Conservation (phyloP, 2,113 vertebrate genomes). For the Pluvialis apricaria region DNA sequence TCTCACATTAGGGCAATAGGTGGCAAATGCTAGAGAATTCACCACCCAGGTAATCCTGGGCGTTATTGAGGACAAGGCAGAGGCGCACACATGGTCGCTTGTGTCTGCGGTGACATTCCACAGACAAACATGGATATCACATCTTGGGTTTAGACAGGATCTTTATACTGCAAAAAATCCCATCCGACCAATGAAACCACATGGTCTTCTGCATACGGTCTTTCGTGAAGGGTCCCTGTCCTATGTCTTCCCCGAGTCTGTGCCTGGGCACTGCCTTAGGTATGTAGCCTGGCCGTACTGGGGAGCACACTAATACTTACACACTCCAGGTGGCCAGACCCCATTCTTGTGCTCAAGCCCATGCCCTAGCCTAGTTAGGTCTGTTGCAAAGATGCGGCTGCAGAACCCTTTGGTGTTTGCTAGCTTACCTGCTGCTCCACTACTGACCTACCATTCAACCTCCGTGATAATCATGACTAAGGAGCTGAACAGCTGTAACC, state of each 20-base stretch:
- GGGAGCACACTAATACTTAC: neutral
- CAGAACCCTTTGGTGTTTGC: neutral
- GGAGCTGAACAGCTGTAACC: neutral
- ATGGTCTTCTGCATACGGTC: neutral
- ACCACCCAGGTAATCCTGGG: rapidly evolving
- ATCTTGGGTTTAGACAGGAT: neutral
- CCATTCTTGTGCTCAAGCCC: neutral
- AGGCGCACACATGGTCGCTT: rapidly evolving
- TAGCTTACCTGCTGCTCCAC: neutral
- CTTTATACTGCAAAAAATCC: neutral
- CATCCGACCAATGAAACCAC: neutral
- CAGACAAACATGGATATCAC: neutral
- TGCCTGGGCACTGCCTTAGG: neutral
- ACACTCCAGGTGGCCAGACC: neutral
- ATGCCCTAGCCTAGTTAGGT: neutral
- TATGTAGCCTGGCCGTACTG: neutral
- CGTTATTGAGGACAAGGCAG: rapidly evolving
- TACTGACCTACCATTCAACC: neutral
- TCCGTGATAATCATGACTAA: neutral
- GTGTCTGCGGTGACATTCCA: neutral
- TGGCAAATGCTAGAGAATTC: neutral
- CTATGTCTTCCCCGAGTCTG: neutral
- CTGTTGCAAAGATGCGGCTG: neutral
- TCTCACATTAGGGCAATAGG: neutral
- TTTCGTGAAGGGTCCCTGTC: neutral